Evolutionary conservation across 2,888 invertebrate species (phyloP), one percentile per base, ranked within the genome.

Genomic region (Apoda limacodes): DNA sequence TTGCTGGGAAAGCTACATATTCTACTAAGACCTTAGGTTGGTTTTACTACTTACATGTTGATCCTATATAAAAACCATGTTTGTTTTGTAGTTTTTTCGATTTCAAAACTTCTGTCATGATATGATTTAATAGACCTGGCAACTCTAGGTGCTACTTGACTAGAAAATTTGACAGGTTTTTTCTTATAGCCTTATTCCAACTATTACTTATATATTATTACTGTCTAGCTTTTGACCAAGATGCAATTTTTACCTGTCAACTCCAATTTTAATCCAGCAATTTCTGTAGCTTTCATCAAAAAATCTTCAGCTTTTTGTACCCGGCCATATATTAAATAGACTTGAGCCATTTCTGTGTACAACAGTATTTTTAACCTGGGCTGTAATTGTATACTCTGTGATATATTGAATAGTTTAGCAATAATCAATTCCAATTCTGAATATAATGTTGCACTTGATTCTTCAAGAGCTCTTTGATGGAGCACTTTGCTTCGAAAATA

Each of bases 381-480:
- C 46, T 51, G 52, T 26, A 46, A 45, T 37, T 53, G 52, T 52
- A 65, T 40, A 54, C 36, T 48, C 37, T 59, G 63, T 46, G 59
- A 64, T 44, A 61, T 78, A 49, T 68, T 83, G 31, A 59, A 55
- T 4, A 83, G 44, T 39, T 72, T 68, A 1, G 69, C 66, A 20
- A 83, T 72, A 9, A 83, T 52, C 4, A 69, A 46, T 42, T 87
- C 86, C 6, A 86, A 64, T 34, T 84, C 80, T 9, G 83, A 72
- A 35, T 87, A 86, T 1, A 93, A 51, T n/a, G 82, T 68, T 3
- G 85, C 86, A 22, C 91, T 88, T 37, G 85, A 76, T 46, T 94
- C 93, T 46, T 93, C 91, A 9, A 95, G 58, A 17, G 88, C 67
- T 45, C 84, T 81, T 58, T 95, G 95, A 55, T 94, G 93, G 5